Conservation (phyloP, 2,888 invertebrate species). For the Standfussiana lucernea region DNA sequence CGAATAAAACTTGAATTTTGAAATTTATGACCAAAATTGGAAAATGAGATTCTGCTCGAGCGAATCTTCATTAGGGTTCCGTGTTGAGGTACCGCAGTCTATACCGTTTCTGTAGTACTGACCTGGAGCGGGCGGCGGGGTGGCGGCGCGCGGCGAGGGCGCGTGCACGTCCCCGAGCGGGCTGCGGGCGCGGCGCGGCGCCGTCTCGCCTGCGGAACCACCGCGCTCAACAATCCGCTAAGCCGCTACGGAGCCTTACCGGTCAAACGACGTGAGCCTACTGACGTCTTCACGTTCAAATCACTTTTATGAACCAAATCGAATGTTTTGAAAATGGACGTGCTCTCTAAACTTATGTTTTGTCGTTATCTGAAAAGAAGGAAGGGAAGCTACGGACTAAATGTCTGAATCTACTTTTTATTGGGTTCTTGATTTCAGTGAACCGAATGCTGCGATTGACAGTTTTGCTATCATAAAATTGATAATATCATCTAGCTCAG, state of each 20-base stretch:
- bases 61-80: slow-evolving; percentile 10
- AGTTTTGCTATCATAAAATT: background rate
- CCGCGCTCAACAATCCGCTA: slow-evolving; percentile 72
- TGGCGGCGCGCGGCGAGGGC: slow-evolving; percentile 84
- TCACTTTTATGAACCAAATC: slow-evolving; percentile 62
- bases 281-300: slow-evolving; percentile 63
- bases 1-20: background rate
- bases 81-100: slow-evolving; percentile 70
- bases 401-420: slow-evolving; percentile 48
- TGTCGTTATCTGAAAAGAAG: slow-evolving; percentile 63
- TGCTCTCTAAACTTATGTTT: slow-evolving; percentile 62
- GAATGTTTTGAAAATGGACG: slow-evolving; percentile 62
- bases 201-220: slow-evolving; percentile 91
- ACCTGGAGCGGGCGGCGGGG: slow-evolving; percentile 88
- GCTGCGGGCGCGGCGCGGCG: slow-evolving; percentile 91
- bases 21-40: background rate
- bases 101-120: slow-evolving; percentile 89
- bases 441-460: slow-evolving; percentile 25
- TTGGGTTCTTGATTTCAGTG: slow-evolving; percentile 38
- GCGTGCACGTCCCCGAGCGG: slow-evolving; percentile 93
- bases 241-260: slow-evolving; percentile 70
- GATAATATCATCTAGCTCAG: background rate
- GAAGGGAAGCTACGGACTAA: slow-evolving; percentile 65
- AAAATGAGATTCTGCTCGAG: slow-evolving; percentile 21
- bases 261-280: slow-evolving; percentile 70